Percentiles rank a stretch among this genome's conserved stretches.
Conservation (phyloP, 2,797 vertebrate species). For the Melanotaenia trifasciata region DNA sequence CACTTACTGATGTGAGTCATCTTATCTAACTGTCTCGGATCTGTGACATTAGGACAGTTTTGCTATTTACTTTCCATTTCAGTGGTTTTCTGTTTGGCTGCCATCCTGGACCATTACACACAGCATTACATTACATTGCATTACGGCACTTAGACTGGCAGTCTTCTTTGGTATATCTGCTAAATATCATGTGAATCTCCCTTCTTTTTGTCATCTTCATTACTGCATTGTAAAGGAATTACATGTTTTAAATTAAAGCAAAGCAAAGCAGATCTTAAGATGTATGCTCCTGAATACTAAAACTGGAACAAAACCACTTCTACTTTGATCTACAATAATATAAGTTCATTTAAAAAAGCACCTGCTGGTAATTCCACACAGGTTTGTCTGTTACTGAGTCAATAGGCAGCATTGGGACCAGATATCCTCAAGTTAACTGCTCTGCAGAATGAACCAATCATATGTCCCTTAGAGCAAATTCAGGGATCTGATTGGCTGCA, state of each 20-base stretch:
- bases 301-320: too few species aligned
- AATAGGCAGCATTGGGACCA: constrained; percentile 50
- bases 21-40: too few species aligned
- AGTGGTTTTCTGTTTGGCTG: too few species aligned
- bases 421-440: constrained; percentile 45
- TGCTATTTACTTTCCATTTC: too few species aligned
- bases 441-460: constrained; percentile 58
- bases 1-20: neutral
- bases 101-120: too few species aligned
- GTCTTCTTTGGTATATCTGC: neutral
- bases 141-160: too few species aligned
- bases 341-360: neutral
- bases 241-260: neutral
- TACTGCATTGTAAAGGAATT: neutral
- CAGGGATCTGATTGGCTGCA: constrained; percentile 55
- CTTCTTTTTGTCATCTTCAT: neutral
- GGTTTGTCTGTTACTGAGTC: constrained; percentile 50
- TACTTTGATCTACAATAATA: too few species aligned
- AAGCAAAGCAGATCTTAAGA: neutral
- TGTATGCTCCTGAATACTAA: neutral
- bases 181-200: neutral
- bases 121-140: too few species aligned
- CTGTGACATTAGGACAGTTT: too few species aligned
- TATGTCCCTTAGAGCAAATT: neutral
- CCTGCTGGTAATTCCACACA: constrained; percentile 1